These are phyloP conservation scores for Thumatha senex DNA, from an alignment of 2,888 invertebrate genomes.

Conservation along the genomic window DNA sequence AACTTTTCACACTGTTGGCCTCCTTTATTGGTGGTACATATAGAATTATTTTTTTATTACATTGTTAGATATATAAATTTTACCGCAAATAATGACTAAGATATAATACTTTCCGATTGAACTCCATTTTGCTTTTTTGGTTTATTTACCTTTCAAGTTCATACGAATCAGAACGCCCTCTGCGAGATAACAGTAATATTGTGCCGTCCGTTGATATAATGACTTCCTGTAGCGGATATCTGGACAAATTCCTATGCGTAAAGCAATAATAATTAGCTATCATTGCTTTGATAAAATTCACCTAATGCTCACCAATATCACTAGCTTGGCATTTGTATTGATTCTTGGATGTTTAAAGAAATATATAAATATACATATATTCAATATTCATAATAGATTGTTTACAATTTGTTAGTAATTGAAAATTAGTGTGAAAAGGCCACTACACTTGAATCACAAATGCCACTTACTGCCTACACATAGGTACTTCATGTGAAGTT, in stretches of 20 bases:
- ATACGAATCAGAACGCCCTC: constrained; percentile 10
- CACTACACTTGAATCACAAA: no score
- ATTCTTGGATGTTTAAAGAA: no score
- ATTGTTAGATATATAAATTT: background rate
- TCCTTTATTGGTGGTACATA: background rate
- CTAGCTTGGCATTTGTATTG: constrained; percentile 1
- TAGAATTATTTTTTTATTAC: background rate
- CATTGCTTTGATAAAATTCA: background rate
- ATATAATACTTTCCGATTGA: constrained; percentile 11
- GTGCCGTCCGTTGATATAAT: constrained; percentile 13
- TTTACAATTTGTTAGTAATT: no score
- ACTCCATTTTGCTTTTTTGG: constrained; percentile 40
- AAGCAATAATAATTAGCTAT: background rate
- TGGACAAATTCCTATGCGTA: constrained; percentile 3
- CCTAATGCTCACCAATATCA: no score
- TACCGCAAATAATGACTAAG: background rate
- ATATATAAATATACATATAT: no score
- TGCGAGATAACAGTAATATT: constrained; percentile 15
- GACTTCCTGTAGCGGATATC: constrained; percentile 14
- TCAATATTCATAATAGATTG: no score
- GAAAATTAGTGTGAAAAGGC: no score
- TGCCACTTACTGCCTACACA: no score
- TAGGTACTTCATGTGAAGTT: no score
- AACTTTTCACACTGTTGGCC: constrained; percentile 9
- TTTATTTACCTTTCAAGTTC: constrained; percentile 34